These are phyloP conservation scores for Drosophila infuscata DNA, from an alignment of 2,888 invertebrate genomes.

Conservation along the genomic window DNA sequence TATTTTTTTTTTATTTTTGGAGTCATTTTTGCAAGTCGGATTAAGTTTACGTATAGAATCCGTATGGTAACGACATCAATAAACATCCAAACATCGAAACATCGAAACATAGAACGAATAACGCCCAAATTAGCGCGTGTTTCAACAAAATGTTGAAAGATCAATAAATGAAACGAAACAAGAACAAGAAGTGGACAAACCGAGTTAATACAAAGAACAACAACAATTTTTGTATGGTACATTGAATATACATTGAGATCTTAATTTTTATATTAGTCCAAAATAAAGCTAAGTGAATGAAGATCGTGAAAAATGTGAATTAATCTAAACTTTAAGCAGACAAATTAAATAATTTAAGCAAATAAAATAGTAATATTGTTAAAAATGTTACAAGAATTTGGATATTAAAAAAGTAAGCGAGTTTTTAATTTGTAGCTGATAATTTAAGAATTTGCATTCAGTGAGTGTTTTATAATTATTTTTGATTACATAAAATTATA, in stretches of 20 bases:
- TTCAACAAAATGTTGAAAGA: conserved; percentile 49
- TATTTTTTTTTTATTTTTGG: conserved; percentile 21
- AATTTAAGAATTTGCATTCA: neutral
- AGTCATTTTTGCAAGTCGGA: conserved; percentile 27
- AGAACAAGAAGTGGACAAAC: conserved; percentile 65
- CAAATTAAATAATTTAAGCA: neutral
- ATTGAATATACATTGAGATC: conserved; percentile 9
- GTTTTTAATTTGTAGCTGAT: neutral
- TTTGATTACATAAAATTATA: neutral
- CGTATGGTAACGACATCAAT: conserved; percentile 70
- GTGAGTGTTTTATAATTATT: neutral
- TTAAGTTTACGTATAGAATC: conserved; percentile 48
- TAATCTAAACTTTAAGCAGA: neutral
- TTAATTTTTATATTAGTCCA: too few species aligned
- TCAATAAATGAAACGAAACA: conserved; percentile 73
- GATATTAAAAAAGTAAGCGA: neutral
- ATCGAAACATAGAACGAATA: conserved; percentile 69
- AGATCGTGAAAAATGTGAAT: neutral
- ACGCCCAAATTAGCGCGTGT: conserved; percentile 45
- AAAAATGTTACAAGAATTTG: neutral
- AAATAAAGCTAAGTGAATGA: neutral
- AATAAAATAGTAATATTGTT: neutral
- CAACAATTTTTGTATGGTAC: conserved; percentile 40
- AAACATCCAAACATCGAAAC: conserved; percentile 79
- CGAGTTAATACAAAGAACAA: conserved; percentile 66